Base-by-base conservation (phyloP, 2,888 invertebrate genomes). In the Eurytoma adleriae region DNA sequence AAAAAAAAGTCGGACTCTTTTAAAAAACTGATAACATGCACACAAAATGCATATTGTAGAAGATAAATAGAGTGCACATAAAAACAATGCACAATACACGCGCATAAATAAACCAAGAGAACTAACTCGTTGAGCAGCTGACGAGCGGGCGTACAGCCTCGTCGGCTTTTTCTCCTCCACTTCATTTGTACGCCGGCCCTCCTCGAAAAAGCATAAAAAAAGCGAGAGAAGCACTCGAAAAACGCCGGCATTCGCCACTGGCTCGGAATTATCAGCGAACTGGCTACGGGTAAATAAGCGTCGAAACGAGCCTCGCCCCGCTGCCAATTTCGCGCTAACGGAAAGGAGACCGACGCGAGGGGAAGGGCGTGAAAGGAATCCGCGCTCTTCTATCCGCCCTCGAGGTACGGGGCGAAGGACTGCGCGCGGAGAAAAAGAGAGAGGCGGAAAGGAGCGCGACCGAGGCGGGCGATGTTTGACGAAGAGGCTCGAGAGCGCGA, bases 401-500 rank as follows among this genome's bases (percentile, higher is more conserved):
- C 20, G 20, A 61, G 27, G 54, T 54, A 18, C 40, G 30, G 64
- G 40, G 30, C n/a, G 40, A 64, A 64, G 27, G 64, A 64, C 40
- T 40, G 40, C 40, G 64, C 40, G 40, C 4, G 12, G n/a, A 54
- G 54, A 54, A 12, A 54, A 3, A 14, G 16, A 54, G 50, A 12
- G 4, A 12, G 4, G 50, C 68, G 68, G 24, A 30, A 56, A 59
- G 20, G 48, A 30, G n/a, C 30, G 27, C 10, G 30, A 27, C 57
- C 16, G 62, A 24, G 62, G 27, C 50, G 18, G 67, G 1, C 13
- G 66, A 20, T 78, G 71, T 72, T 78, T 70, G 78, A 71, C 59
- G 59, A 64, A 12, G 27, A 48, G 61, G 56, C 48, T 27, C n/a
- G 66, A 66, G 50, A 5, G 27, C n/a, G 61, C 3, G 40, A 66